These are phyloP conservation scores for Erpobdella octoculata DNA, from an alignment of 2,888 invertebrate genomes.

Conservation along the genomic window DNA sequence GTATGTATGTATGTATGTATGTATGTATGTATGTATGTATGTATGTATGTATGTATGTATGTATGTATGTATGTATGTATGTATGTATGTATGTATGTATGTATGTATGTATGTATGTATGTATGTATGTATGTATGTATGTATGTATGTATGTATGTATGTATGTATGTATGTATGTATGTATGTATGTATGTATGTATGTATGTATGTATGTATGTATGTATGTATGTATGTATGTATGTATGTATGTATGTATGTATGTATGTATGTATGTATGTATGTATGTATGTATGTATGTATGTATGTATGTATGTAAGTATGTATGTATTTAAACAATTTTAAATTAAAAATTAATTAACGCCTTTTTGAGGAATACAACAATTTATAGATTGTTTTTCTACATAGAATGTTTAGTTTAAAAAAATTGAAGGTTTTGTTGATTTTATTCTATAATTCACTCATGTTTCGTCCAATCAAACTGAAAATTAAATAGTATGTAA, in stretches of 20 bases:
- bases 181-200: not conserved
- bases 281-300: constrained; percentile 1
- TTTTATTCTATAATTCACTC: too few relatives aligned
- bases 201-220: not conserved
- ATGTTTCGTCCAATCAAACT: too few relatives aligned
- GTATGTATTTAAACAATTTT: not conserved
- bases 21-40: not conserved
- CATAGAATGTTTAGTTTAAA: too few relatives aligned
- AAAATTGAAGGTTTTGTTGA: too few relatives aligned
- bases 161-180: not conserved
- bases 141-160: not conserved
- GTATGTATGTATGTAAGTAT: not conserved
- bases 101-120: not conserved
- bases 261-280: constrained; percentile 1
- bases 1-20: too few relatives aligned
- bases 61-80: too few relatives aligned
- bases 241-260: constrained; percentile 1
- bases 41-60: not conserved
- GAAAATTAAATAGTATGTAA: too few relatives aligned
- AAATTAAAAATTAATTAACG: not conserved
- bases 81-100: not conserved
- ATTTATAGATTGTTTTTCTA: too few relatives aligned
- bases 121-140: not conserved
- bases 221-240: constrained; percentile 1
- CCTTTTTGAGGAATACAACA: too few relatives aligned